These are phyloP conservation scores for Kryptolebias ocellatus DNA, from an alignment of 2,797 vertebrate genomes.

Conservation along the genomic window DNA sequence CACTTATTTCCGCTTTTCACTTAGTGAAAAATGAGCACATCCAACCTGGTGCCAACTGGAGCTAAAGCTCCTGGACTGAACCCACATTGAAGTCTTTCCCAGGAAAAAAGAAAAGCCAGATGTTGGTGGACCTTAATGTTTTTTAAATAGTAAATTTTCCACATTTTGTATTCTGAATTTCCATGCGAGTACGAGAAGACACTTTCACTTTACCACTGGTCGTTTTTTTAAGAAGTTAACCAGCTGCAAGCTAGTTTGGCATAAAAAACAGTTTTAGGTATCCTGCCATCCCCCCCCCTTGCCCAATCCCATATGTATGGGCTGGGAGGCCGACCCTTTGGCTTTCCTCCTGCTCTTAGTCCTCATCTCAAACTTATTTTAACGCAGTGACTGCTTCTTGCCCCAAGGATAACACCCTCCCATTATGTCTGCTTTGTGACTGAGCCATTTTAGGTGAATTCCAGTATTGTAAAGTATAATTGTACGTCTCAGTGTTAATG, in stretches of 20 bases:
- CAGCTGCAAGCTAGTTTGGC: too few species aligned
- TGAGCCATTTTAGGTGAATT: conserved; percentile 33
- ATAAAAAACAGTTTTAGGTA: neutral
- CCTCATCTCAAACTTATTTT: neutral
- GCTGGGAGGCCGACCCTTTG: neutral
- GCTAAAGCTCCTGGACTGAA: too few species aligned
- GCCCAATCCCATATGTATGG: neutral
- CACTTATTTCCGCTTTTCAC: too few species aligned
- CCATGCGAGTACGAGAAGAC: neutral
- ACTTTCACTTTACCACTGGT: neutral
- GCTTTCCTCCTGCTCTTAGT: neutral
- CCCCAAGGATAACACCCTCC: conserved; percentile 20
- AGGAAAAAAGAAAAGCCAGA: too few species aligned
- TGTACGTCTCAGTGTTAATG: conserved; percentile 16
- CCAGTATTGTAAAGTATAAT: conserved; percentile 30
- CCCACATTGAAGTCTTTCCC: too few species aligned
- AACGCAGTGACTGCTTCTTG: conserved; percentile 41
- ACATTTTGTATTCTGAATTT: neutral
- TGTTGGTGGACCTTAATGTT: too few species aligned
- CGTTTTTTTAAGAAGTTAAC: neutral
- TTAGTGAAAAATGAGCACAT: too few species aligned
- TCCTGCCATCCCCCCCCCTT: conserved; percentile 3
- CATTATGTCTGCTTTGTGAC: conserved; percentile 11
- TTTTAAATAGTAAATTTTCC: too few species aligned
- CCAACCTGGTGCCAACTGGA: too few species aligned